Evolutionary conservation across 2,113 vertebrate species (phyloP), one percentile per base, ranked within the genome.

Genomic region (Oryzias celebensis): DNA sequence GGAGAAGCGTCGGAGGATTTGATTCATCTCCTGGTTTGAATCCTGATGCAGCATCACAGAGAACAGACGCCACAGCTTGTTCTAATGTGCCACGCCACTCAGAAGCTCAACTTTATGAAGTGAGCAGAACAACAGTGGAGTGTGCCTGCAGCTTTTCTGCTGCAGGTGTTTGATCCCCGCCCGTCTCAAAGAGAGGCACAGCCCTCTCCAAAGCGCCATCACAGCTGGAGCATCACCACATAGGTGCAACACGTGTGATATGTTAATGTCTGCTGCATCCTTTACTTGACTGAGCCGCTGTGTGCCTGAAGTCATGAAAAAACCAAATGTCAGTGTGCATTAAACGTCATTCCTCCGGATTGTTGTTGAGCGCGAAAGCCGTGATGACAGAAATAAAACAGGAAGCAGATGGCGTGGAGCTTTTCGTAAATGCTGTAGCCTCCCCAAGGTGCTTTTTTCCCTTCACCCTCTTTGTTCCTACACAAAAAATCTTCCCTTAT

Each of bases 31-130:
- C 71, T 78, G 75, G 56, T 73, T 81, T 51, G 56, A 16, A 53
- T 71, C 68, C 63, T 68, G 73, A 83, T 71, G 71, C 54, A 83
- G 81, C 80, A 73, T 84, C 65, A 81, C 80, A 62, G 73, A 73
- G 67, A 67, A 59, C 64, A 75, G 69, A 75, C 74, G 48, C 71
- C 42, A 56, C 66, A 77, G 73, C 62, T 71, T 68, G 65, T 62
- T 42, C 84, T 83, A 87, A 89, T 90, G 88, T 90, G 87, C 91
- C 89, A 90, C 86, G 70, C 68, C 68, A 73, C 68, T 78, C 61
- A 16, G 60, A 79, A 71, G 65, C 52, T 44, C 62, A 65, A 80
- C 66, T 85, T 88, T 82, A 64, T 78, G 70, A 80, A 81, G 76
- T 76, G 70, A 64, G 52, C 52, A 61, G 52, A 64, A 79, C 60